These are phyloP conservation scores for Unio delphinus DNA, from an alignment of 2,888 invertebrate species.

Conservation along the genomic window DNA sequence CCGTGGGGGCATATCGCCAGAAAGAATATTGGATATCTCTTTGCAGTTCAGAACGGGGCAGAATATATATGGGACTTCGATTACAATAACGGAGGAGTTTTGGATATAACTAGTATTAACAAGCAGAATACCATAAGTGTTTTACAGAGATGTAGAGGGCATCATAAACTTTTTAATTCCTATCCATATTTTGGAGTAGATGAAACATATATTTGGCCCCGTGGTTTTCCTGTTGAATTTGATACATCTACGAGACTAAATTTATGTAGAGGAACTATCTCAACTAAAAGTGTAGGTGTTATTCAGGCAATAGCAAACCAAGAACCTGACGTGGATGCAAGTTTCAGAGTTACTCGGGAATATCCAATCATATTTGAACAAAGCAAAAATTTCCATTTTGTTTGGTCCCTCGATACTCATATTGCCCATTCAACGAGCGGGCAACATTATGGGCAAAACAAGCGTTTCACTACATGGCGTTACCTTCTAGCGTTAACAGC, in stretches of 20 bases:
- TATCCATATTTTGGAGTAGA: constrained; percentile 7
- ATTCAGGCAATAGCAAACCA: constrained; percentile 6
- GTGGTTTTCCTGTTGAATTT: constrained; percentile 4
- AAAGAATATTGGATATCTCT: constrained; percentile 9
- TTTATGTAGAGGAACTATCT: background rate
- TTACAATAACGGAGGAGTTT: constrained; percentile 5
- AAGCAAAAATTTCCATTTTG: background rate
- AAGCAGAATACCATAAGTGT: background rate
- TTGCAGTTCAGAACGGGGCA: constrained; percentile 6
- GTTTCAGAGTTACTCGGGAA: constrained; percentile 3
- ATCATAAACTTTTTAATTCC: background rate
- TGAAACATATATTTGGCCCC: constrained; percentile 1
- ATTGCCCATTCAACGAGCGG: constrained; percentile 5
- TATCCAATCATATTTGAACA: constrained; percentile 3
- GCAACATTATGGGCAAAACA: constrained; percentile 6
- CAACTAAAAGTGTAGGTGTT: background rate
- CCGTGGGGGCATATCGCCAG: background rate
- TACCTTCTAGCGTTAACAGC: constrained; percentile 1
- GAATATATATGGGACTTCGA: constrained; percentile 14
- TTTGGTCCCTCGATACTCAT: background rate
- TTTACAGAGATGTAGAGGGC: background rate
- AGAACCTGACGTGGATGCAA: constrained; percentile 11
- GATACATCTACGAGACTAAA: background rate
- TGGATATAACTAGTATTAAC: background rate
- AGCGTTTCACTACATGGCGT: background rate